phyloP scores from a whole-genome alignment of 2,113 vertebrate genomes.

The Numenius arquata region DNA sequence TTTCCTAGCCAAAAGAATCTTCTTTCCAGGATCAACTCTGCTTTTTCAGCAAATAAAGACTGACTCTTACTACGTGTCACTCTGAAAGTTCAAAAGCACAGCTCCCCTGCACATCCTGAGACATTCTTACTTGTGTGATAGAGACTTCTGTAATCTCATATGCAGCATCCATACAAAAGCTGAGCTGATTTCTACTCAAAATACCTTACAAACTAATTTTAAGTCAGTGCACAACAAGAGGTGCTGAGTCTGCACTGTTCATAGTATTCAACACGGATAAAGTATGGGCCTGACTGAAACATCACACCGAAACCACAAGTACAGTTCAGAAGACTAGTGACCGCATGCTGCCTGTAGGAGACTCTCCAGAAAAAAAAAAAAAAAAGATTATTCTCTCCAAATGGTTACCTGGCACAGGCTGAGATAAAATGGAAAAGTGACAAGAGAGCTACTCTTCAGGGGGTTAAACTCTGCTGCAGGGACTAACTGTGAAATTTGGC shows the following conservation, averaged over 20 bases:
- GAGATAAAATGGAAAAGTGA: not conserved
- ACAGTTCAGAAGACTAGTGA: not conserved
- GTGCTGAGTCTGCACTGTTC: not conserved
- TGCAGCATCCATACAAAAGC: not conserved
- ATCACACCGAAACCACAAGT: not conserved
- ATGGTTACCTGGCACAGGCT: not conserved
- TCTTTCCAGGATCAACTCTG: not conserved
- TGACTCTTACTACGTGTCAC: not conserved
- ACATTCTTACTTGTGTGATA: not conserved
- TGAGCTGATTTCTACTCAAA: not conserved
- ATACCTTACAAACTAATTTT: not conserved
- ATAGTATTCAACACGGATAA: not conserved
- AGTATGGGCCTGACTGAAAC: not conserved
- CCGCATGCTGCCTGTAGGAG: not conserved
- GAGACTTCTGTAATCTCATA: not conserved
- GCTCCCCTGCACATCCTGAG: not conserved
- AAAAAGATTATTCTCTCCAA: not conserved
- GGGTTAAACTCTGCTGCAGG: not conserved
- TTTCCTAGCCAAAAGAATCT: not conserved
- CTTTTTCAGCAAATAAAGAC: not conserved
- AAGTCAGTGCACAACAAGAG: not conserved
- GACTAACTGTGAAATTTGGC: not conserved
- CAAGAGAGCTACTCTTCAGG: not conserved
- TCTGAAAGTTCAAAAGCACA: not conserved
- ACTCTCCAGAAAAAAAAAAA: not conserved